Percentiles rank a stretch among this genome's conserved stretches.
phyloP scores from a whole-genome alignment of 2,888 invertebrate genomes.

The Platypus cylindrus region DNA sequence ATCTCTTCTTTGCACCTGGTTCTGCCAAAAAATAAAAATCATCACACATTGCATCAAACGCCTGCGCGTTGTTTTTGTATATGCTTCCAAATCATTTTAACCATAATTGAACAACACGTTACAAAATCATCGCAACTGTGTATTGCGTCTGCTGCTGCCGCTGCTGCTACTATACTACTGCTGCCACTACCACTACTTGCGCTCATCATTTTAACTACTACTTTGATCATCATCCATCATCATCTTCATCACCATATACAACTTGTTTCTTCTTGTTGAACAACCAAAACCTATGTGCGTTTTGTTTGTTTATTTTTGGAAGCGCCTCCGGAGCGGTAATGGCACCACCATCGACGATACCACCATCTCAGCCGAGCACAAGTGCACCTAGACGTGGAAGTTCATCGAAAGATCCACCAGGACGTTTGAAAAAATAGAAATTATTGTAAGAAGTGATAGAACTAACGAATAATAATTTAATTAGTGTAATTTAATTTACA shows the following conservation, averaged over 20 bases:
- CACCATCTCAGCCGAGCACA: slow-evolving; percentile 36
- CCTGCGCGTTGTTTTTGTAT: not conserved
- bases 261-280: slow-evolving; percentile 1
- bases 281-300: slow-evolving; percentile 30
- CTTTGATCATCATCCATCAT: slow-evolving; percentile 4
- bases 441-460: too few species aligned
- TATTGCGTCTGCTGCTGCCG: too few species aligned
- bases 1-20: too few species aligned
- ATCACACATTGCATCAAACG: not conserved
- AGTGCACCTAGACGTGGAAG: slow-evolving; percentile 47
- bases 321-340: slow-evolving; percentile 39
- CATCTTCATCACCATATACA: slow-evolving; percentile 7
- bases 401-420: slow-evolving; percentile 34
- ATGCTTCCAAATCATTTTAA: not conserved
- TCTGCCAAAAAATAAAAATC: too few species aligned
- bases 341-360: slow-evolving; percentile 45
- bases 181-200: too few species aligned
- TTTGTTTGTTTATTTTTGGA: slow-evolving; percentile 37
- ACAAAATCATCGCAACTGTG: not conserved
- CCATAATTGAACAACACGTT: not conserved
- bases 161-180: too few species aligned
- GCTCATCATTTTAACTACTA: not conserved
- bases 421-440: slow-evolving; percentile 33
- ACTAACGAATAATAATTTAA: too few species aligned
- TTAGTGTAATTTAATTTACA: too few species aligned